Evolutionary conservation across 2,113 vertebrate species (phyloP).

Genomic region (Lepisosteus osseus): DNA sequence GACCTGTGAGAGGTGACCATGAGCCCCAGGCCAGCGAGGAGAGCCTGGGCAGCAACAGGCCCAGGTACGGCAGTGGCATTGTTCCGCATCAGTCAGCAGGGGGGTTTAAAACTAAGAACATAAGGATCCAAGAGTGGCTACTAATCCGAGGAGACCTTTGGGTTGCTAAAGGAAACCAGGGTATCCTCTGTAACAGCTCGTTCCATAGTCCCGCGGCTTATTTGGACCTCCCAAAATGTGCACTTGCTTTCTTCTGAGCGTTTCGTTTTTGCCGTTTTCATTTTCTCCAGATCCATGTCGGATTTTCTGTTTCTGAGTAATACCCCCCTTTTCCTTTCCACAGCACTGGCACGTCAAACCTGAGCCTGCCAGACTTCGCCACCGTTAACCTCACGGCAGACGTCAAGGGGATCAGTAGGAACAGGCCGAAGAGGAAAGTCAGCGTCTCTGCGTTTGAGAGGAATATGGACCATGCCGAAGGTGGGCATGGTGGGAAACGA

Average conservation of each 20-base stretch:
- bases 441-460: conserved; percentile 57
- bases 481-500: conserved; percentile 18
- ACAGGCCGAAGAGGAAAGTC: conserved; percentile 43
- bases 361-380: conserved; percentile 59
- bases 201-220: not conserved
- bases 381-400: conserved; percentile 28
- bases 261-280: not conserved
- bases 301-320: not conserved
- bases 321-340: conserved; percentile 17
- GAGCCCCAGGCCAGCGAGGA: conserved; percentile 26
- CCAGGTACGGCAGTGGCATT: conserved; percentile 36
- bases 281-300: not conserved
- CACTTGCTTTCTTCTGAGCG: not conserved
- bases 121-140: too few relatives aligned
- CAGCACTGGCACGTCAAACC: conserved; percentile 50
- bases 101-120: not conserved
- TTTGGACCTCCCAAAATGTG: not conserved
- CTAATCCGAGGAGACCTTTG: not conserved
- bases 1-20: conserved; percentile 5
- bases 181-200: not conserved
- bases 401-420: conserved; percentile 46
- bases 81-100: not conserved
- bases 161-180: too few relatives aligned
- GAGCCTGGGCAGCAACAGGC: conserved; percentile 21
- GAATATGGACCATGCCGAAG: conserved; percentile 35